Base-by-base conservation (phyloP, 2,888 invertebrate genomes). In the Trypoxylon attenuatum region DNA sequence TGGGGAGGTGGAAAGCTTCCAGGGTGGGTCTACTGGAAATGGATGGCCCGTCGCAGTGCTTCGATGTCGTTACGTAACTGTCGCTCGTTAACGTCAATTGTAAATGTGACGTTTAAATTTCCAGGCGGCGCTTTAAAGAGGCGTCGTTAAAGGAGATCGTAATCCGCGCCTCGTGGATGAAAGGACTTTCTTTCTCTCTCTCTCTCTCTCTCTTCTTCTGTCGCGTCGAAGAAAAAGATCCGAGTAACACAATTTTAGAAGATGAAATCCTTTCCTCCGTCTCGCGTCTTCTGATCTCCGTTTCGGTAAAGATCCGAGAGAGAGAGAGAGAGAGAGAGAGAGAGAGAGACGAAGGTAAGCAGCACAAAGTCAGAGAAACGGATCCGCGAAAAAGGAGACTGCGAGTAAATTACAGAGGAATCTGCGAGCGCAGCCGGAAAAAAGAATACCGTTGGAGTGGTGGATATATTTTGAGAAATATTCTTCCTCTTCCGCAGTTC, bases 401-500 rank as follows among this genome's bases (percentile, higher is more conserved):
- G n/a, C n/a, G n/a, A n/a, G n/a, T n/a, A n/a, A n/a, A n/a, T n/a
- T n/a, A n/a, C n/a, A n/a, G n/a, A n/a, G n/a, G n/a, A n/a, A n/a
- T n/a, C n/a, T n/a, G n/a, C n/a, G n/a, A n/a, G n/a, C 33, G 27
- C 27, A n/a, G 6, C 10, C 10, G 8, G 25, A 19, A 6, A 23
- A 16, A 19, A 13, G 21, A 15, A 15, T 8, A n/a, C n/a, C n/a
- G 19, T 8, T 13, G 47, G n/a, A 22, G 15, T 39, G 21, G 59
- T 33, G 58, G 25, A 52, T 53, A n/a, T n/a, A 58, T 62, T 62
- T 52, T 53, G 42, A 25, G 29, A 49, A 73, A 54, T 53, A 55
- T 54, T 54, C 33, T 49, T 43, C 54, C 25, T 15, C 41, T 49
- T 52, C 45, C 27, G 43, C 50, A n/a, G n/a, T n/a, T n/a, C n/a